Conservation (phyloP, 2,888 invertebrate species). For the Erebia ligea region DNA sequence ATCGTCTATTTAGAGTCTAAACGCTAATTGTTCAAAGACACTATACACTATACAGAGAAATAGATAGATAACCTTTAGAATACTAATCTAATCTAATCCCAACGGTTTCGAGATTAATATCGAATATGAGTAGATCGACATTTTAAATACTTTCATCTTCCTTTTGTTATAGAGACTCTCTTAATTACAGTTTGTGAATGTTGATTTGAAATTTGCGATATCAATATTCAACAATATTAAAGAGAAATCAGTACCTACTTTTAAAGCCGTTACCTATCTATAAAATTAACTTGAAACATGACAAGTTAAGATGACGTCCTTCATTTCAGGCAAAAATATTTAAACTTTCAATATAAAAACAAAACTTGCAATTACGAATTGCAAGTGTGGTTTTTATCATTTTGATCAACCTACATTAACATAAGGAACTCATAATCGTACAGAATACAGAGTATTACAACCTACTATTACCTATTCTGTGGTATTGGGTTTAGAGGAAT, state of each 20-base stretch:
- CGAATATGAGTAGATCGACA: not conserved
- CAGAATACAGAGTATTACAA: too few relatives aligned
- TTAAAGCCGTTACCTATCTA: not conserved
- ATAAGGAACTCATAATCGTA: too few relatives aligned
- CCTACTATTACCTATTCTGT: too few relatives aligned
- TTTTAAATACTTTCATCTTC: constrained; percentile 3
- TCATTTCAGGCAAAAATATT: too few relatives aligned
- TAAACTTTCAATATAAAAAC: too few relatives aligned
- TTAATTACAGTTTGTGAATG: not conserved
- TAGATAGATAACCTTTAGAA: not conserved
- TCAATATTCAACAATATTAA: not conserved
- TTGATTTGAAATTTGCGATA: not conserved
- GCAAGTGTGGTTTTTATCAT: too few relatives aligned
- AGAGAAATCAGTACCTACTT: not conserved
- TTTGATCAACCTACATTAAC: too few relatives aligned
- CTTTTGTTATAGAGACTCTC: not conserved
- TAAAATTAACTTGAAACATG: not conserved
- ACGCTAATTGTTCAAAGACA: not conserved
- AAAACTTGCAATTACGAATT: too few relatives aligned
- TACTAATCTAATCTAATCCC: too few relatives aligned
- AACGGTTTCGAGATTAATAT: not conserved
- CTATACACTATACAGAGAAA: not conserved
- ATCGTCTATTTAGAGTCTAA: constrained; percentile 14
- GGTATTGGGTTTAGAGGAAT: too few relatives aligned
- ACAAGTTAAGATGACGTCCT: too few relatives aligned